phyloP scores from a whole-genome alignment of 2,797 vertebrate species.

The Propithecus perrieri region DNA sequence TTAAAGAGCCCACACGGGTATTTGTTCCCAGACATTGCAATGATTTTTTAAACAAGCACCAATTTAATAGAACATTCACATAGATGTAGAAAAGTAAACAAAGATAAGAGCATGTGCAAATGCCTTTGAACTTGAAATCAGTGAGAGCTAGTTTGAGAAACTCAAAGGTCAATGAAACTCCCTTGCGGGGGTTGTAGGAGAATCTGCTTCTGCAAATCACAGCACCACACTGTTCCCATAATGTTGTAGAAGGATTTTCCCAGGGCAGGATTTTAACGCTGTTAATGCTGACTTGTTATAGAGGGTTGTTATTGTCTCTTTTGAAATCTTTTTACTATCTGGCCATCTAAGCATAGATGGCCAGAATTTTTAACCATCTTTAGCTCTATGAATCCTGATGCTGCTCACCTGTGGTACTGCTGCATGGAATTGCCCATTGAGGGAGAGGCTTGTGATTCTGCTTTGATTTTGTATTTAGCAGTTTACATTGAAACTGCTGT shows the following conservation, averaged over 20 bases:
- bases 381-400: neutral
- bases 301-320: neutral
- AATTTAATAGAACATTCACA: neutral
- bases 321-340: neutral
- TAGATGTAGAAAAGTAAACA: neutral
- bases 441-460: neutral
- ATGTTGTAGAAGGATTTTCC: neutral
- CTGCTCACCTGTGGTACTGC: neutral
- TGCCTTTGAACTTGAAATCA: conserved; percentile 25
- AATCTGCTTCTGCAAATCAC: neutral
- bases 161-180: neutral
- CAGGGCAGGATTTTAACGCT: neutral
- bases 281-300: neutral
- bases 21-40: neutral
- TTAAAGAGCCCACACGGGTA: neutral
- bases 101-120: neutral
- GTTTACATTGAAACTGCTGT: neutral
- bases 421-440: accelerated
- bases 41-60: neutral
- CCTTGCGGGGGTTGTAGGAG: neutral
- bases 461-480: neutral
- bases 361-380: neutral
- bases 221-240: neutral
- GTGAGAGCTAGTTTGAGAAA: neutral
- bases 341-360: neutral